These are phyloP conservation scores for Drosophila histrio DNA, from an alignment of 2,888 invertebrate species.

Conservation along the genomic window DNA sequence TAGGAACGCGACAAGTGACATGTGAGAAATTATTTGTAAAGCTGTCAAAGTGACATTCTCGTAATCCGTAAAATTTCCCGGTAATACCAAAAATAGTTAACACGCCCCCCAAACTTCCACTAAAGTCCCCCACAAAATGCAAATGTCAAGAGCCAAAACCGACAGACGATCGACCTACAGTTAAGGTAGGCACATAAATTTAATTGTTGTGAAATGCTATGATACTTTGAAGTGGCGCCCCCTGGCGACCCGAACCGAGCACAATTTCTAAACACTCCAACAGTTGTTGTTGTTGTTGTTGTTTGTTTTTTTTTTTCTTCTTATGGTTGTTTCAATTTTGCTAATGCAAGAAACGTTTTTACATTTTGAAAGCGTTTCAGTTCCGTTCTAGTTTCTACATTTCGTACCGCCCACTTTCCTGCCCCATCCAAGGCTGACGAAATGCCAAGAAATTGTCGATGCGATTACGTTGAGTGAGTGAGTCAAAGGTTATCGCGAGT, in stretches of 20 bases:
- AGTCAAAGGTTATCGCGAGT: constrained; percentile 62
- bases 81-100: constrained; percentile 32
- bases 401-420: not conserved
- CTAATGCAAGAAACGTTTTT: constrained; percentile 66
- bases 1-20: constrained; percentile 36
- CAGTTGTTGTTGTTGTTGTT: constrained; percentile 1
- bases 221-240: constrained; percentile 50
- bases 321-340: constrained; percentile 59
- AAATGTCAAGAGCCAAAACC: constrained; percentile 51
- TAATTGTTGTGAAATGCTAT: constrained; percentile 58
- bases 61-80: constrained; percentile 22
- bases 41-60: constrained; percentile 32
- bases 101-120: not conserved
- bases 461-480: constrained; percentile 63
- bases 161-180: constrained; percentile 9
- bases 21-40: constrained; percentile 51
- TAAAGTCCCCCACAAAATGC: constrained; percentile 15
- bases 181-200: constrained; percentile 38
- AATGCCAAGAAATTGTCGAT: constrained; percentile 68
- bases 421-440: constrained; percentile 51
- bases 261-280: not conserved
- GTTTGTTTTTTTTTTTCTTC: constrained; percentile 11
- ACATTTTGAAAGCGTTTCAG: constrained; percentile 44
- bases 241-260: constrained; percentile 30
- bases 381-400: constrained; percentile 70